These are phyloP conservation scores for Melanophora roralis DNA, from an alignment of 2,888 invertebrate genomes.

Conservation along the genomic window DNA sequence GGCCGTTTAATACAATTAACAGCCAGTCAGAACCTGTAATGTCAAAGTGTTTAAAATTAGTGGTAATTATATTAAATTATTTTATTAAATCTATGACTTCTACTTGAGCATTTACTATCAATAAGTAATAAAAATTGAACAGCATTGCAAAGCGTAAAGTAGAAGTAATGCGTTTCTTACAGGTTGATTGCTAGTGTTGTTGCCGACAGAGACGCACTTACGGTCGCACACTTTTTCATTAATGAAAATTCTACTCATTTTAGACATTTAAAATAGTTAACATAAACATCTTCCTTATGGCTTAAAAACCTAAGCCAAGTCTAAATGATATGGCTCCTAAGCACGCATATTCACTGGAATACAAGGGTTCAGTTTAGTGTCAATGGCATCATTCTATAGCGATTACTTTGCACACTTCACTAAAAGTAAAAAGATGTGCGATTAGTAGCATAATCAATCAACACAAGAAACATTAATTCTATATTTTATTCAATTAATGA, in stretches of 20 bases:
- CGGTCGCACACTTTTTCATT: conserved; percentile 33
- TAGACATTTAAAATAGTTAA: conserved; percentile 57
- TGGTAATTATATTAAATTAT: conserved; percentile 59
- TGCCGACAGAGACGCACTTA: background rate
- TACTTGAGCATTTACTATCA: conserved; percentile 40
- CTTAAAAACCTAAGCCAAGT: background rate
- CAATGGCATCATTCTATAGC: conserved; percentile 40
- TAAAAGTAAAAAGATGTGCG: too few species aligned
- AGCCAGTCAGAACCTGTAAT: conserved; percentile 47
- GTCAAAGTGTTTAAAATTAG: conserved; percentile 54
- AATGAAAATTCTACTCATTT: conserved; percentile 61
- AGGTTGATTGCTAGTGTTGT: conserved; percentile 44
- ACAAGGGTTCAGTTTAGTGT: conserved; percentile 23
- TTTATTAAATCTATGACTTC: conserved; percentile 56
- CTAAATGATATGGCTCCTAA: conserved; percentile 31
- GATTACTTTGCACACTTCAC: background rate
- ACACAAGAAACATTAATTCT: too few species aligned
- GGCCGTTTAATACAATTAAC: conserved; percentile 32
- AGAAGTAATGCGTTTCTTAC: conserved; percentile 10
- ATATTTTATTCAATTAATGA: too few species aligned
- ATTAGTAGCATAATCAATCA: too few species aligned
- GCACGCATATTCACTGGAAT: conserved; percentile 40
- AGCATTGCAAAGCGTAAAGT: conserved; percentile 22
- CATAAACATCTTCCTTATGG: conserved; percentile 51
- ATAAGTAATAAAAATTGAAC: conserved; percentile 51